Evolutionary conservation across 1,140 invertebrate genomes (phyloP).

Genomic region (Brachionus paranguensis): DNA sequence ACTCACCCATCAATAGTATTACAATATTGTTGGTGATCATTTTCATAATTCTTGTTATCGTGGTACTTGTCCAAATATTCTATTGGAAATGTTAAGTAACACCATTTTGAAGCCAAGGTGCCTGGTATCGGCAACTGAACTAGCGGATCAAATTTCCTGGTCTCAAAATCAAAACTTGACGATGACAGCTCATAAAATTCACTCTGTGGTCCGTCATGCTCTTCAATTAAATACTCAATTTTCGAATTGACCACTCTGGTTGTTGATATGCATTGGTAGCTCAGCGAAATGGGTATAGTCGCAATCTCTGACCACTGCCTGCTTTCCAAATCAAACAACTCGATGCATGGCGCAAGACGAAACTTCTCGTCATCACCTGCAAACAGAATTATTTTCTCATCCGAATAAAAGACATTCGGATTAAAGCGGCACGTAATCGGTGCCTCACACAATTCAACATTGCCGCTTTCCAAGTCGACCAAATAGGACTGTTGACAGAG

Average conservation of each 20-base stretch:
- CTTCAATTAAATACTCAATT: constrained; percentile 37
- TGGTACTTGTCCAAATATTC: constrained; percentile 33
- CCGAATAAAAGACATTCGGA: constrained; percentile 28
- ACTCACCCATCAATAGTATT: too few relatives aligned
- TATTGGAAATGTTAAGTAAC: not conserved
- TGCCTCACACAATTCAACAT: not conserved
- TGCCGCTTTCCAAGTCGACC: not conserved
- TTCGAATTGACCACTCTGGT: not conserved
- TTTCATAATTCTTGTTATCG: not conserved
- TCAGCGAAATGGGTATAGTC: constrained; percentile 15
- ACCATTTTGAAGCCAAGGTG: constrained; percentile 30
- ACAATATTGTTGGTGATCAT: too few relatives aligned
- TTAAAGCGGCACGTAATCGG: constrained; percentile 33
- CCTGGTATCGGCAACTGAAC: constrained; percentile 9
- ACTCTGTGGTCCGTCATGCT: constrained; percentile 15
- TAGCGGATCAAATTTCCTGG: not conserved
- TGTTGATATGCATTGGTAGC: constrained; percentile 37
- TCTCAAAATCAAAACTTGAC: constrained; percentile 27
- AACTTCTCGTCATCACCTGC: constrained; percentile 39
- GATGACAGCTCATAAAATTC: constrained; percentile 33
- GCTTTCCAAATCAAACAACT: constrained; percentile 31
- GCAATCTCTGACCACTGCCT: constrained; percentile 31
- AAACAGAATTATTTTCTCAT: constrained; percentile 18
- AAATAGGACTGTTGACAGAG: not conserved
- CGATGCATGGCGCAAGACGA: constrained; percentile 35